Evolutionary conservation across 2,888 invertebrate genomes (phyloP).

Genomic region (Parnassius mnemosyne): DNA sequence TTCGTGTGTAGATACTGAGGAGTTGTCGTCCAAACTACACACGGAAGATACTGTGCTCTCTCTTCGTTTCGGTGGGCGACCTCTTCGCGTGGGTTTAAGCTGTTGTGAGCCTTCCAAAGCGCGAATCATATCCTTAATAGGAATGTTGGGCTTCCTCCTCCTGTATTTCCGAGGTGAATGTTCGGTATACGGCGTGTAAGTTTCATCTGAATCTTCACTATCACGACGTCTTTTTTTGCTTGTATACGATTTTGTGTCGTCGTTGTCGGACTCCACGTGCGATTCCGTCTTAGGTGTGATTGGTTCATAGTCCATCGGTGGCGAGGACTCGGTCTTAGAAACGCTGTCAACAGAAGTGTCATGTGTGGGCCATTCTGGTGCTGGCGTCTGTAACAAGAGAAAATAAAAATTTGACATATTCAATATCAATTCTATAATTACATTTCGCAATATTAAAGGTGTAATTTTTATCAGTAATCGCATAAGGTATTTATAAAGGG

Average conservation of each 20-base stretch:
- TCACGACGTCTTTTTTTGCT: constrained; percentile 49
- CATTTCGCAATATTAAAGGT: too few species aligned
- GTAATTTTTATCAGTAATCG: too few species aligned
- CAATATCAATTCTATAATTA: too few species aligned
- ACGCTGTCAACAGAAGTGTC: constrained; percentile 36
- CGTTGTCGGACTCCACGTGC: constrained; percentile 63
- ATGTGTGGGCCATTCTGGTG: constrained; percentile 41
- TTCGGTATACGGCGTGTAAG: constrained; percentile 63
- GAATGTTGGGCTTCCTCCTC: constrained; percentile 61
- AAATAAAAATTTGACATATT: neutral
- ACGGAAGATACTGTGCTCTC: constrained; percentile 68
- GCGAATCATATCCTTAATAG: constrained; percentile 68
- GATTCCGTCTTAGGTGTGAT: constrained; percentile 70
- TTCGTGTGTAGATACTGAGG: constrained; percentile 64
- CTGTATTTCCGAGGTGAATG: constrained; percentile 56
- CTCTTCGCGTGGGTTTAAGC: constrained; percentile 66
- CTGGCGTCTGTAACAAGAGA: constrained; percentile 42
- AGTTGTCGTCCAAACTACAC: constrained; percentile 68
- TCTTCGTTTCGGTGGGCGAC: constrained; percentile 78
- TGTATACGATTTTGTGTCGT: constrained; percentile 48
- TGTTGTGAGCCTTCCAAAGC: constrained; percentile 65
- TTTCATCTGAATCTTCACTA: constrained; percentile 72
- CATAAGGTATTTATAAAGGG: too few species aligned
- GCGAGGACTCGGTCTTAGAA: constrained; percentile 43
- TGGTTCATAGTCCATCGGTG: constrained; percentile 59